Evolutionary conservation across 2,888 invertebrate genomes (phyloP), one percentile per base, ranked within the genome.

Genomic region (Blomia tropicalis): DNA sequence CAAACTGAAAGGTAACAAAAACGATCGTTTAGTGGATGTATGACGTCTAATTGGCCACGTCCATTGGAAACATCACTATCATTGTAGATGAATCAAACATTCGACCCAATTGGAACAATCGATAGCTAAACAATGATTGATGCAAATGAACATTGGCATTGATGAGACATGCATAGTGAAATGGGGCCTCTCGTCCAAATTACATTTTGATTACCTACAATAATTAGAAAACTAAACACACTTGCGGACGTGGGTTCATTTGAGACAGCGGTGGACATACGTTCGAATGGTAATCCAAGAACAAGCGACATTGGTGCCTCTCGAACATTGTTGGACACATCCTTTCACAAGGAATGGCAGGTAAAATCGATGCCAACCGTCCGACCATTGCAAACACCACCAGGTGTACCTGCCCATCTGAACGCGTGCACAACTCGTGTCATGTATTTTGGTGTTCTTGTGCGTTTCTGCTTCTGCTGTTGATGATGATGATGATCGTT

Each of bases 391-490:
- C 41, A 41, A n/a, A 25, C 7, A n/a, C 51, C 51, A 47, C 51
- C 51, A 47, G 51, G 51, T 47, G 51, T 47, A 47, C 51, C 51
- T 47, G 51, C 51, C 51, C 23, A 22, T 47, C 23, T n/a, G 22
- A 47, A 47, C 51, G 51, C 51, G 51, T 47, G 51, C 51, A 25
- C 14, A 47, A n/a, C 51, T 47, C 51, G 51, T 47, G 51, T 19
- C 41, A n/a, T 41, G 41, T 41, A n/a, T 14, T 41, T 14, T 41
- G 14, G n/a, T n/a, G n/a, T n/a, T n/a, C n/a, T n/a, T n/a, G n/a
- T n/a, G n/a, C n/a, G n/a, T n/a, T n/a, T n/a, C n/a, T n/a, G n/a
- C n/a, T n/a, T n/a, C n/a, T n/a, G n/a, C n/a, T n/a, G n/a, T n/a
- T n/a, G n/a, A n/a, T n/a, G n/a, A n/a, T n/a, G n/a, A n/a, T n/a